Conservation (phyloP, 2,113 vertebrate species). For the Callocephalon fimbriatum region DNA sequence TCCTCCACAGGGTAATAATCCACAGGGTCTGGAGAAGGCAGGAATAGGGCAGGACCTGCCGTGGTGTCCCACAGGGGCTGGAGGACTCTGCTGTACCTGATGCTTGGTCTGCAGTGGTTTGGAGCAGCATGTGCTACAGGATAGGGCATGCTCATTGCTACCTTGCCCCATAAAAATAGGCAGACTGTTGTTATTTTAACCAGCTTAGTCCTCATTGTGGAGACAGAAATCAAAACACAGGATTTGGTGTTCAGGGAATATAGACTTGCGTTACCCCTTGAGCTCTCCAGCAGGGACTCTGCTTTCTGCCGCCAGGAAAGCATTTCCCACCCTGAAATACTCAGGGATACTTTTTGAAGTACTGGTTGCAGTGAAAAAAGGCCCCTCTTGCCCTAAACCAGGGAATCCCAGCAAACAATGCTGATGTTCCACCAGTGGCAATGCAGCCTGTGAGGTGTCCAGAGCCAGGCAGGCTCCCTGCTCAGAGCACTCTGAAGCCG, state of each 20-base stretch:
- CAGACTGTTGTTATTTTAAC: neutral
- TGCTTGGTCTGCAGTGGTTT: neutral
- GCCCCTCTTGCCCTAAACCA: neutral
- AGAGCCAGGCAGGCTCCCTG: neutral
- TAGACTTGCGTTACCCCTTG: neutral
- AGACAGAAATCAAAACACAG: fast-evolving
- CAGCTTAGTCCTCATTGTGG: neutral
- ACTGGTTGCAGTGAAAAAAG: neutral
- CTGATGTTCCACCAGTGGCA: too few relatives aligned
- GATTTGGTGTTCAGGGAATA: neutral
- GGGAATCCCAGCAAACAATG: neutral
- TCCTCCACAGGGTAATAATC: fast-evolving
- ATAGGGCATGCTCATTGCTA: neutral
- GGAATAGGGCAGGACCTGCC: neutral
- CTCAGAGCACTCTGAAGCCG: neutral
- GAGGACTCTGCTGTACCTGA: neutral
- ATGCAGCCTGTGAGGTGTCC: too few relatives aligned
- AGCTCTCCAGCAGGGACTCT: neutral
- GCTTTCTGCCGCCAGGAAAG: neutral
- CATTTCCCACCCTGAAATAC: neutral
- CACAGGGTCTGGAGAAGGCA: neutral
- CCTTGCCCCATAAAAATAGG: neutral
- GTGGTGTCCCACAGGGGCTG: neutral
- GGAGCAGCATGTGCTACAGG: neutral
- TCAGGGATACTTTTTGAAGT: neutral